Percentiles rank a stretch among this genome's conserved stretches.
phyloP scores from a whole-genome alignment of 1,140 invertebrate genomes.

The Caenorhabditis remanei region DNA sequence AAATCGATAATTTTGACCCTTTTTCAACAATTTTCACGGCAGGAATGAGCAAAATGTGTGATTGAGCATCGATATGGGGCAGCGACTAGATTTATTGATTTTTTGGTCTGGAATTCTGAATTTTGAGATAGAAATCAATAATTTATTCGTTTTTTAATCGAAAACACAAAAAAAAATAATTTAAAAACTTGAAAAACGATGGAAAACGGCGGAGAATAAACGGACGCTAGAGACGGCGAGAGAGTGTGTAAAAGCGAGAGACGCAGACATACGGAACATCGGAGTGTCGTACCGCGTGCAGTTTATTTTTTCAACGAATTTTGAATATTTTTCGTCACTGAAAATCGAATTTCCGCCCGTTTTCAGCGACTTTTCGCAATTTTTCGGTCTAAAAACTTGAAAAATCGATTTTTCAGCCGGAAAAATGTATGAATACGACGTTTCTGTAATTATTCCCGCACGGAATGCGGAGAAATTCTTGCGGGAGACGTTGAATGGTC shows the following conservation, averaged over 20 bases:
- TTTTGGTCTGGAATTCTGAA: background rate
- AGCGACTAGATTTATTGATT: no score
- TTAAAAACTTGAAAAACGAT: background rate
- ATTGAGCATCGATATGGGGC: background rate
- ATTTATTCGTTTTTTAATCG: background rate
- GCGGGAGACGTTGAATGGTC: constrained; percentile 9
- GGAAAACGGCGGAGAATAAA: background rate
- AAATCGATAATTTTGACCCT: background rate
- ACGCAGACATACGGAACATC: background rate
- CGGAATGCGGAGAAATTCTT: constrained; percentile 19
- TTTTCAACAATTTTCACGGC: background rate
- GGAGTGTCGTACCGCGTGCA: constrained; percentile 17
- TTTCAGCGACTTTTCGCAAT: background rate
- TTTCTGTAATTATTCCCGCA: constrained; percentile 25
- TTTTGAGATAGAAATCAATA: background rate
- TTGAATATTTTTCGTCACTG: background rate
- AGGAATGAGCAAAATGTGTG: constrained; percentile 33
- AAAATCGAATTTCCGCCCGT: background rate
- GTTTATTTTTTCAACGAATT: constrained; percentile 6
- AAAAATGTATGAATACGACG: constrained; percentile 2
- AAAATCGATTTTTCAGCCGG: no score
- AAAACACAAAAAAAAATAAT: background rate
- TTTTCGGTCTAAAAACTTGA: background rate
- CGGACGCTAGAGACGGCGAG: background rate
- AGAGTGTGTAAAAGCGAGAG: background rate